Base-by-base conservation (phyloP, 2,888 invertebrate species). In the Drosophila nr. perissopoda region DNA sequence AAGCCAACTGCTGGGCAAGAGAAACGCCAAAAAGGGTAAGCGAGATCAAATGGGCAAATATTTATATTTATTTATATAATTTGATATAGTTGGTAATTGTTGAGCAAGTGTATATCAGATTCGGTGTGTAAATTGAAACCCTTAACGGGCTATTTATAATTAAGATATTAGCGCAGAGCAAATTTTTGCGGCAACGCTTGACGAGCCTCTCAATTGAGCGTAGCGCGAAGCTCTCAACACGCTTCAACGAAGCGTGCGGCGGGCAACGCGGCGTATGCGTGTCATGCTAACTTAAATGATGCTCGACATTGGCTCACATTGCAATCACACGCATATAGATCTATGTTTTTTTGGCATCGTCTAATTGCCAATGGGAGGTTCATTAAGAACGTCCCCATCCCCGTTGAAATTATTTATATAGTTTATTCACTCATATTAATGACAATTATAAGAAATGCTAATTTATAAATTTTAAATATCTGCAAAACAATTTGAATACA, bases 1-100 rank as follows among this genome's bases (percentile, higher is more conserved):
- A 38, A 77, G 18, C 63, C 83, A 59, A 68, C 45, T 65, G 27
- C 42, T 69, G 31, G 78, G 70, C 36, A 87, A 88, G 58, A 67
- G 74, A 0, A 69, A 77, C 68, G 63, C 65, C 73, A 80, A 83
- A 67, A 82, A 94, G 94, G 89, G 89, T 88, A 75, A 86, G 88
- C 40, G 61, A 53, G 8, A 45, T 16, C 8, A n/a, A n/a, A n/a
- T n/a, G n/a, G 4, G 27, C 6, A 10, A 27, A 34, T 38, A 54
- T 25, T 25, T 18, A 53, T 10, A 16, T 33, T n/a, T n/a, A n/a
- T n/a, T n/a, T n/a, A n/a, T n/a, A 54, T 54, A 33, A 21, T 21
- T 18, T 42, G 21, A 29, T 51, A 11, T 1, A 27, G 27, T 8
- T 38, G 11, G 8, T n/a, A 7, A 34, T 25, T 11, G 42, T 16